A percentile compares a stretch with the other conserved stretches of the same genome.
Evolutionary conservation across 2,113 vertebrate species (phyloP).

Genomic region (Phaethornis superciliosus): DNA sequence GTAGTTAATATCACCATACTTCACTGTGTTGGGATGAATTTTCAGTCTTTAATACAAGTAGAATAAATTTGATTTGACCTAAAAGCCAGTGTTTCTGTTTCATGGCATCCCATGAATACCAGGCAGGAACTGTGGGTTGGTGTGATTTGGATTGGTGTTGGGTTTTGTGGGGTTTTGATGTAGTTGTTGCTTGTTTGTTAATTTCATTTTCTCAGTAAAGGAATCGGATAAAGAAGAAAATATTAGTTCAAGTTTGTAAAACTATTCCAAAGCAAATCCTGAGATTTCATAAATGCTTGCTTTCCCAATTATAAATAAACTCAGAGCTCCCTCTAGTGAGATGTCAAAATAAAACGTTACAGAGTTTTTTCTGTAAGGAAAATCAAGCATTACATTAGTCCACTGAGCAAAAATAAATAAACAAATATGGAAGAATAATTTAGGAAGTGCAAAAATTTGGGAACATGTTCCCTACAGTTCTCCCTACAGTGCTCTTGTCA

Average conservation of each 20-base stretch:
- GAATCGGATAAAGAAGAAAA: not conserved
- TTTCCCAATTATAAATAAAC: not conserved
- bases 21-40: not conserved
- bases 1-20: not conserved
- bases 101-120: not conserved
- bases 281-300: rapidly evolving
- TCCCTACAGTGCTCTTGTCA: not conserved
- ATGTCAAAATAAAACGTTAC: not conserved
- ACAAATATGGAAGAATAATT: not conserved
- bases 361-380: not conserved
- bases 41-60: not conserved
- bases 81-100: not conserved
- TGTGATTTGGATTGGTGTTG: no score
- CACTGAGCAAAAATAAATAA: not conserved
- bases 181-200: not conserved
- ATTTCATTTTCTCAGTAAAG: not conserved
- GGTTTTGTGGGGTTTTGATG: no score
- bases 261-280: not conserved
- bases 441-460: not conserved
- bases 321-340: conserved; percentile 51
- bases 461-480: not conserved
- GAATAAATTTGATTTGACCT: not conserved
- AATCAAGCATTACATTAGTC: not conserved
- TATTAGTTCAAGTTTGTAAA: not conserved
- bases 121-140: not conserved